Base-by-base conservation (phyloP, 2,888 invertebrate genomes). In the Nomada fabriciana region DNA sequence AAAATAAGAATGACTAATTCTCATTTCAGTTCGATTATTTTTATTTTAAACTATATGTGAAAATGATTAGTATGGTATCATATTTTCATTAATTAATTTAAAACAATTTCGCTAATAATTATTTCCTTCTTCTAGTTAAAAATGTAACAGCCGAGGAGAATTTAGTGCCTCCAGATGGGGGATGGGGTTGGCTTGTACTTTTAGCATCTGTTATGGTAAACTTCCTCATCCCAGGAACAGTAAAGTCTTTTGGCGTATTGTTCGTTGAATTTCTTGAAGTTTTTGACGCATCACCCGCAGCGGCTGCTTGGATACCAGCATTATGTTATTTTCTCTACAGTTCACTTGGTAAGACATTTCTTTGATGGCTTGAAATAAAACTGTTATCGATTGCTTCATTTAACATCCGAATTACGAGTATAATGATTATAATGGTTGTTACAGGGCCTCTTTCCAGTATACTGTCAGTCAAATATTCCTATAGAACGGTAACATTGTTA, bases 311-410 rank as follows among this genome's bases (percentile, higher is more conserved):
- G 95, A 97, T 98, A 88, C 97, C 97, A n/a, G 97, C 98, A 0
- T 94, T 98, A 10, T 98, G 98, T 91, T 98, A 98, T 93, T 98
- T 98, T 93, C 95, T 98, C 4, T 98, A 98, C 95, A 98, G 97
- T 94, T 98, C 98, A 86, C 95, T 98, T 92, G 98, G 98, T 97
- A 93, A 95, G 95, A 71, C 43, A 76, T 11, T n/a, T 70, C 18
- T 53, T 55, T 18, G 42, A 25, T 42, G 10, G 11, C 42, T 55
- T 55, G 10, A 47, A 18, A 20, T 36, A 25, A 42, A 67, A 18
- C 7, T 59, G 23, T 15, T 10, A 9, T 65, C 29, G 29, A 47
- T 15, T n/a, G 15, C n/a, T 18, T 53, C 10, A 4, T 18, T 53
- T 15, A 71, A n/a, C 3, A 23, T 20, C 15, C 47, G 7, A 29